Base-by-base conservation (phyloP, 2,113 vertebrate species). In the Colossoma macropomum region DNA sequence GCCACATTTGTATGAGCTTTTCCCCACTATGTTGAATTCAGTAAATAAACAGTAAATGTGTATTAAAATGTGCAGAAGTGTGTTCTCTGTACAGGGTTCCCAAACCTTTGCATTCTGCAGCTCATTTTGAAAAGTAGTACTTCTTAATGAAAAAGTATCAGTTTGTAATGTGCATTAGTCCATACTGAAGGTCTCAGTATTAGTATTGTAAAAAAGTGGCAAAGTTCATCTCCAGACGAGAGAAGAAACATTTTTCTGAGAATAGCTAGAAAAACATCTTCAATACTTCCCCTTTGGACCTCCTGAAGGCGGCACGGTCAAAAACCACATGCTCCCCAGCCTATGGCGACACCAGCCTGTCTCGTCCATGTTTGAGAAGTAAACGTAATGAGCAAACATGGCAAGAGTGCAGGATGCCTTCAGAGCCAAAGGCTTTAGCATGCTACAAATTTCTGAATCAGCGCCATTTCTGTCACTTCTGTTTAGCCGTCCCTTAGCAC, bases 341-440 rank as follows among this genome's bases (percentile, higher is more conserved):
- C 21, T n/a, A 12, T 65, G 59, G 21, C 11, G 15, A 75, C 59
- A 65, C 70, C 56, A 52, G 27, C 1, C 56, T 34, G 60, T 32
- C 71, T 81, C 79, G 56, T 62, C 13, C 15, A n/a, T 75, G 52
- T 81, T 48, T 66, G 28, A 75, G 70, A 62, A 63, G 69, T 10
- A 81, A 74, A 74, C 30, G 38, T 73, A 50, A 50, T 72, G 54
- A 62, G 27, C 79, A 81, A 65, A 66, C 59, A 74, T 34, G 27
- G 28, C 69, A n/a, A 25, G 38, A 71, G 52, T 56, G 27, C 28
- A 79, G 28, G 60, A 78, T 56, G 48, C n/a, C 50, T 77, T 78
- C 25, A 76, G 56, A 38, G 30, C 6, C 3, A 16, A 60, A 9
- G 30, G 15, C 74, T 19, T 59, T 41, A 76, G 12, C n/a, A 8